Evolutionary conservation across 2,113 vertebrate species (phyloP).

Genomic region (Myocastor coypus): DNA sequence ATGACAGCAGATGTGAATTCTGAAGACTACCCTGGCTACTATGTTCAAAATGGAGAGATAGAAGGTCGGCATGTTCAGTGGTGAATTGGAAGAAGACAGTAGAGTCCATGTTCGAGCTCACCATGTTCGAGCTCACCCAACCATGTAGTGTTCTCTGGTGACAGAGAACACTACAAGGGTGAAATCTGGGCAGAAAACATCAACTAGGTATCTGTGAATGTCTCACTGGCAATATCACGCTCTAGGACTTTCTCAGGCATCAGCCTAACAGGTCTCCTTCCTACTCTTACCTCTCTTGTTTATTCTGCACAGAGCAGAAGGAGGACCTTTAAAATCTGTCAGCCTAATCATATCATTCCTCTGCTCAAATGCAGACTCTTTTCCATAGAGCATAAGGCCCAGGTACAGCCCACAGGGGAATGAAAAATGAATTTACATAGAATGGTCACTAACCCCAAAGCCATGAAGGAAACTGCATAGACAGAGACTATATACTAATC

Average conservation of each 20-base stretch:
- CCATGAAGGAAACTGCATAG: neutral
- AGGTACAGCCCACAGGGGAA: neutral
- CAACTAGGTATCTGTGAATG: neutral
- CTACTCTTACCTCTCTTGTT: neutral
- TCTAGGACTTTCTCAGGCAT: neutral
- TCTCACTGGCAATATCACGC: neutral
- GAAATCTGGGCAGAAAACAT: neutral
- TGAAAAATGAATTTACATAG: slow-evolving; percentile 7
- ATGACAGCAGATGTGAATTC: neutral
- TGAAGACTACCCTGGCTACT: neutral
- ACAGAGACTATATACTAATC: neutral
- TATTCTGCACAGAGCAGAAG: neutral
- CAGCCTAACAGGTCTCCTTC: neutral
- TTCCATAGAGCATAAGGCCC: neutral
- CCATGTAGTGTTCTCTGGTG: neutral
- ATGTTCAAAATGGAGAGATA: neutral
- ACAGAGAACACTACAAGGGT: neutral
- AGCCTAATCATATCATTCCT: neutral
- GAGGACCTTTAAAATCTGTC: neutral
- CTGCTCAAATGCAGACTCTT: slow-evolving; percentile 17
- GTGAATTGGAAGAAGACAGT: neutral
- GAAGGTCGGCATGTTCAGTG: neutral
- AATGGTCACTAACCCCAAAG: neutral
- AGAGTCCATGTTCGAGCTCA: neutral
- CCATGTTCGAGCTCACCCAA: neutral